phyloP scores from a whole-genome alignment of 2,888 invertebrate species.

The Melanophora roralis region DNA sequence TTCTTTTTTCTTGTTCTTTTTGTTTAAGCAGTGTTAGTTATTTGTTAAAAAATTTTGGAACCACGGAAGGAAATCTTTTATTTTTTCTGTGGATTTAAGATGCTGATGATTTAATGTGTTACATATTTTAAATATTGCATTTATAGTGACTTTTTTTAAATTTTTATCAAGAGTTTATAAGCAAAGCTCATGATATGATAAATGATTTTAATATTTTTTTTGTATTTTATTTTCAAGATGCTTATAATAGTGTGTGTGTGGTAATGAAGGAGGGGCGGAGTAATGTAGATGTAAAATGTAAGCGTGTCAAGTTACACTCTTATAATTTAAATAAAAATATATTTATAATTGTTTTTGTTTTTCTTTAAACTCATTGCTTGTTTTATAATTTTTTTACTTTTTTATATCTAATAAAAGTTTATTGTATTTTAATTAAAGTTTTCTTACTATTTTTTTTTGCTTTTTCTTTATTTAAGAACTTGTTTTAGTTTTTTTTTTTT shows the following conservation, averaged over 20 bases:
- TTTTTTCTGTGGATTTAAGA: slow-evolving; percentile 1
- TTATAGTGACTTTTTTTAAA: slow-evolving; percentile 9
- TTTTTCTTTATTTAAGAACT: slow-evolving; percentile 49
- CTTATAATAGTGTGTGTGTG: slow-evolving; percentile 30
- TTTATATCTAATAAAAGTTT: slow-evolving; percentile 53
- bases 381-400: slow-evolving; percentile 24
- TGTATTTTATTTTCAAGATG: slow-evolving; percentile 14
- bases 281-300: slow-evolving; percentile 48
- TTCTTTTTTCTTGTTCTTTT: slow-evolving; percentile 49
- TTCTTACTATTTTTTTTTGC: slow-evolving; percentile 36
- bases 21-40: slow-evolving; percentile 51
- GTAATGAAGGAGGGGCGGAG: slow-evolving; percentile 52
- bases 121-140: slow-evolving; percentile 50
- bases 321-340: slow-evolving; percentile 51
- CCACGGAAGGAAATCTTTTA: slow-evolving; percentile 27
- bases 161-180: slow-evolving; percentile 59
- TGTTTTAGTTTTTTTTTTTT: slow-evolving; percentile 17
- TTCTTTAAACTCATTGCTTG: slow-evolving; percentile 53
- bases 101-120: slow-evolving; percentile 38
- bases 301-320: slow-evolving; percentile 60
- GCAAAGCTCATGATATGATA: slow-evolving; percentile 73
- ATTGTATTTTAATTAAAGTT: slow-evolving; percentile 41
- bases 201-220: slow-evolving; percentile 11
- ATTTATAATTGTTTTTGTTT: slow-evolving; percentile 36
- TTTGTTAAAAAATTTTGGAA: slow-evolving; percentile 42